These are phyloP conservation scores for Micrasema longulum DNA, from an alignment of 1,140 invertebrate genomes.

Conservation along the genomic window DNA sequence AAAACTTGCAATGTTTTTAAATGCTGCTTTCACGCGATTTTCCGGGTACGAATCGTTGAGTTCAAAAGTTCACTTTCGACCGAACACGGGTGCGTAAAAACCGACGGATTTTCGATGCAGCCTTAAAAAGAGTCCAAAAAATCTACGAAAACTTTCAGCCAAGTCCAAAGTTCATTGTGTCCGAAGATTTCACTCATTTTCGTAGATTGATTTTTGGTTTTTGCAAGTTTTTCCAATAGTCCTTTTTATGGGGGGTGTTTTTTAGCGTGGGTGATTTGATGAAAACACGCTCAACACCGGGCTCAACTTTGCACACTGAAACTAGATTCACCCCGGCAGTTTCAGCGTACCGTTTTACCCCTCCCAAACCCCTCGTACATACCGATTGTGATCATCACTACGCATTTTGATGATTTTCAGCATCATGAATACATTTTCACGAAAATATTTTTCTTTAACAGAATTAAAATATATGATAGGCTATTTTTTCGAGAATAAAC, in stretches of 20 bases:
- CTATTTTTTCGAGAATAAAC: too few relatives aligned
- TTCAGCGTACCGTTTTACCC: not conserved
- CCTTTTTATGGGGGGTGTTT: conserved; percentile 27
- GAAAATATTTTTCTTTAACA: too few relatives aligned
- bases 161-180: conserved; percentile 41
- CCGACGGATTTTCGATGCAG: not conserved
- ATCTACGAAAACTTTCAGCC: conserved; percentile 23
- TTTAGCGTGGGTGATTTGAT: conserved; percentile 35
- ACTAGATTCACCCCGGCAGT: conserved; percentile 19
- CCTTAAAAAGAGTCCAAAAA: conserved; percentile 19
- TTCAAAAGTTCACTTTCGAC: conserved; percentile 3
- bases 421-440: not conserved
- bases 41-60: too few relatives aligned
- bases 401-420: conserved; percentile 27
- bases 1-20: conserved; percentile 32
- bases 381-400: conserved; percentile 9
- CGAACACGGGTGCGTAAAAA: too few relatives aligned
- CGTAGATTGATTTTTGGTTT: too few relatives aligned
- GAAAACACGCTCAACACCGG: conserved; percentile 34
- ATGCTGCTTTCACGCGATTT: too few relatives aligned
- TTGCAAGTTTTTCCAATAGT: not conserved
- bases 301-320: conserved; percentile 38
- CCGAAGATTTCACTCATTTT: conserved; percentile 36
- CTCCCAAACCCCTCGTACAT: not conserved
- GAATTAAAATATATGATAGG: too few relatives aligned